phyloP scores from a whole-genome alignment of 2,797 vertebrate species.

The Siniperca scherzeri region DNA sequence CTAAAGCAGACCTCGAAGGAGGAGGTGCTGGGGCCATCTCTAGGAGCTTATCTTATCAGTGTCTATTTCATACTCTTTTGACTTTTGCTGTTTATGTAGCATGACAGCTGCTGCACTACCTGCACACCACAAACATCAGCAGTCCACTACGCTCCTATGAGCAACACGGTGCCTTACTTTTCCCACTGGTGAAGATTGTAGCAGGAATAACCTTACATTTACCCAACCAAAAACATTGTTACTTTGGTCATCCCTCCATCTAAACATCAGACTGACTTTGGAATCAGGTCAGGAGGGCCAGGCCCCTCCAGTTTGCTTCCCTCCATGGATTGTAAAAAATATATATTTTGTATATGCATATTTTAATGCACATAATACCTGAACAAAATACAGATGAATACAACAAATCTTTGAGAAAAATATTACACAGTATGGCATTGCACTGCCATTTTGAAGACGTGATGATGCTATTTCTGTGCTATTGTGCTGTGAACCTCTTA shows the following conservation, averaged over 20 bases:
- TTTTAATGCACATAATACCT: neutral
- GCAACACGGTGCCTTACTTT: neutral
- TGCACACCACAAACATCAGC: neutral
- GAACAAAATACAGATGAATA: neutral
- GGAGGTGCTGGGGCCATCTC: neutral
- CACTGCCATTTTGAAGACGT: no score
- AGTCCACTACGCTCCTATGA: neutral
- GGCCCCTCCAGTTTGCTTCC: neutral
- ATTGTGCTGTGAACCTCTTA: no score
- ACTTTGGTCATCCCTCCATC: neutral
- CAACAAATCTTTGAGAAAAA: neutral
- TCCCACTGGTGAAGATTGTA: neutral
- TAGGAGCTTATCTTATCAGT: neutral
- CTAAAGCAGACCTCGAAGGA: slow-evolving; percentile 11
- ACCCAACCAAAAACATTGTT: neutral
- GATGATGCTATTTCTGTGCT: no score
- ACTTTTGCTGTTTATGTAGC: neutral
- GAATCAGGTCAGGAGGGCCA: neutral
- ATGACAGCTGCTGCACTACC: slow-evolving; percentile 17
- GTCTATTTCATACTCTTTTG: slow-evolving; percentile 3
- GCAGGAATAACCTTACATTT: neutral
- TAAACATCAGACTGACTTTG: neutral
- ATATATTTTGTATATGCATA: neutral
- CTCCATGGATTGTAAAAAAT: neutral
- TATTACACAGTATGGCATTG: neutral